Evolutionary conservation across 2,888 invertebrate genomes (phyloP), one percentile per base, ranked within the genome.

Genomic region (Acholoe squamosa): DNA sequence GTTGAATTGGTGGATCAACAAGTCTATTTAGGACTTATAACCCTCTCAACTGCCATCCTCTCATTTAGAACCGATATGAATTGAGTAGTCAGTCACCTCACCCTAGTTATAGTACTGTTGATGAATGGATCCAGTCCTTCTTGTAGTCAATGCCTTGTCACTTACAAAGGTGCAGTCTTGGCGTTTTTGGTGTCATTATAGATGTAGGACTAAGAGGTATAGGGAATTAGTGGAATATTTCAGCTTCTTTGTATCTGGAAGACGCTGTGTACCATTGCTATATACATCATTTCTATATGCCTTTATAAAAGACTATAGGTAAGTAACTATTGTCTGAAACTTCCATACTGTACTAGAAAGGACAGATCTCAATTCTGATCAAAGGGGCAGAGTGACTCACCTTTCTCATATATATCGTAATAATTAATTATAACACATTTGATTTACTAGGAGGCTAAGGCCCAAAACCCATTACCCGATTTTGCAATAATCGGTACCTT

Each of bases 21-120:
- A 71, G 71, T 25, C 71, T 71, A 28, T 25, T 71, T 71, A 71
- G 28, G 71, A 28, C 71, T 28, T 71, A 71, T 71, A 28, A 28
- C 14, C 28, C 71, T 71, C 31, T 71, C 71, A 0, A 28, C 31
- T 71, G 71, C 25, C 3, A 25, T 7, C 71, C 80, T 33, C 80
- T 80, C 80, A 43, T 80, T 43, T 19, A 43, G 80, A 80, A 33
- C n/a, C 80, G 1, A 80, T 80, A 43, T 80, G 80, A 43, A 80
- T 80, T 34, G 80, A 33, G 80, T 25, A 33, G 80, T 80, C 80
- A 80, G 80, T 22, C 80, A 33, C 14, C 34, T 43, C 80, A 0
- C 80, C 80, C 77, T n/a, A 12, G 14, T 67, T 67, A 67, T n/a
- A n/a, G 67, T n/a, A n/a, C 7, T n/a, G 28, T 28, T 71, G 28